phyloP scores from a whole-genome alignment of 2,797 vertebrate genomes.

The Anabas testudineus region DNA sequence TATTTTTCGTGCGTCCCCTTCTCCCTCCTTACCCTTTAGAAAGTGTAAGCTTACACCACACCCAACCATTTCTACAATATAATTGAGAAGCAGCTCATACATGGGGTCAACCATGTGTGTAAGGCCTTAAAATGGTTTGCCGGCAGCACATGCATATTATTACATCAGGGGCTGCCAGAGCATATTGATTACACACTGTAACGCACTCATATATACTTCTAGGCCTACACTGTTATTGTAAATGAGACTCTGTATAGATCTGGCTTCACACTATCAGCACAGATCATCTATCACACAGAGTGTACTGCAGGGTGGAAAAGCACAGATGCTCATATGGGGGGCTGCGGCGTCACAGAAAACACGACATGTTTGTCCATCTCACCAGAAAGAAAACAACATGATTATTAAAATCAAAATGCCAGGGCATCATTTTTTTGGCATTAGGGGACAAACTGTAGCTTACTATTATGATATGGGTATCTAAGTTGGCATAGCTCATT shows the following conservation, averaged over 20 bases:
- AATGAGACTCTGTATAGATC: constrained; percentile 77
- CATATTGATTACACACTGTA: constrained; percentile 78
- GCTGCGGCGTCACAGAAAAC: constrained; percentile 24
- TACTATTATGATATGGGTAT: constrained; percentile 9
- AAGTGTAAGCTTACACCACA: constrained; percentile 22
- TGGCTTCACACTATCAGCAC: constrained; percentile 61
- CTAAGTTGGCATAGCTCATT: constrained; percentile 44
- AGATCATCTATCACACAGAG: constrained; percentile 69
- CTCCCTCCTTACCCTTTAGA: constrained; percentile 14
- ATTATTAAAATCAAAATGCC: constrained; percentile 29
- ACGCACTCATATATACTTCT: constrained; percentile 75
- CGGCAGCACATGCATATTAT: constrained; percentile 79
- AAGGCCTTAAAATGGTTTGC: constrained; percentile 65
- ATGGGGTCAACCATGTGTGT: constrained; percentile 67
- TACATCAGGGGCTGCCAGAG: constrained; percentile 76
- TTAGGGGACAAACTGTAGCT: constrained; percentile 19
- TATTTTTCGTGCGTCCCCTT: constrained; percentile 32
- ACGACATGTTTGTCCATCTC: constrained; percentile 15
- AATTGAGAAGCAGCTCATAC: constrained; percentile 73
- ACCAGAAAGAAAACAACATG: constrained; percentile 19
- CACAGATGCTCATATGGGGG: constrained; percentile 19
- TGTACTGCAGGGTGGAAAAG: constrained; percentile 27
- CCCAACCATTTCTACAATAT: constrained; percentile 35
- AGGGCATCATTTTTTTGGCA: constrained; percentile 21
- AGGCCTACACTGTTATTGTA: constrained; percentile 72